A percentile compares a stretch with the other conserved stretches of the same genome.
Evolutionary conservation across 2,888 invertebrate genomes (phyloP).

Genomic region (Eilema griseolum): DNA sequence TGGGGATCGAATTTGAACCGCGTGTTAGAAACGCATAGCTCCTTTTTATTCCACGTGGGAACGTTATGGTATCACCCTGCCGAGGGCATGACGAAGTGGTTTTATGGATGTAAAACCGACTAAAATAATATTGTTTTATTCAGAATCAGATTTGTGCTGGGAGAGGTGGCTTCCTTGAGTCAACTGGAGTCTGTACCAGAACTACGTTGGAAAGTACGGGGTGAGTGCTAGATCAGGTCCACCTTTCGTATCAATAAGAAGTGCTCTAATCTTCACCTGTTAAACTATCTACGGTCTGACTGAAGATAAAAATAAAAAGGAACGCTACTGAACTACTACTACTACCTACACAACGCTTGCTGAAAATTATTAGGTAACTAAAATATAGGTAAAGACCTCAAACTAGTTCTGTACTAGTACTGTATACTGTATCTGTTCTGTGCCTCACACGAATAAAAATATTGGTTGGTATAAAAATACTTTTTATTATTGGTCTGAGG

Average conservation of each 20-base stretch:
- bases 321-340: too few relatives aligned
- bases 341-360: too few relatives aligned
- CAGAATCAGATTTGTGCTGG: neutral
- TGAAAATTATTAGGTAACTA: too few relatives aligned
- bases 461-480: too few relatives aligned
- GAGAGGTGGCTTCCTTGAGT: neutral
- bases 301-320: too few relatives aligned
- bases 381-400: too few relatives aligned
- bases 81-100: slow-evolving; percentile 1
- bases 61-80: neutral
- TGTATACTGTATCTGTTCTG: too few relatives aligned
- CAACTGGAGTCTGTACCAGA: neutral
- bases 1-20: slow-evolving; percentile 21
- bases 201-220: too few relatives aligned
- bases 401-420: too few relatives aligned
- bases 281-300: neutral
- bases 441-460: too few relatives aligned
- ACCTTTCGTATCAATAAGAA: neutral
- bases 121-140: slow-evolving; percentile 1
- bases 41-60: slow-evolving; percentile 3
- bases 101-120: neutral
- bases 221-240: neutral
- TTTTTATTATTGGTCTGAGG: too few relatives aligned
- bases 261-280: neutral
- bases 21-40: slow-evolving; percentile 2